A percentile compares a stretch with the other conserved stretches of the same genome.
Evolutionary conservation across 2,797 vertebrate species (phyloP).

Genomic region (Hydrophis major): DNA sequence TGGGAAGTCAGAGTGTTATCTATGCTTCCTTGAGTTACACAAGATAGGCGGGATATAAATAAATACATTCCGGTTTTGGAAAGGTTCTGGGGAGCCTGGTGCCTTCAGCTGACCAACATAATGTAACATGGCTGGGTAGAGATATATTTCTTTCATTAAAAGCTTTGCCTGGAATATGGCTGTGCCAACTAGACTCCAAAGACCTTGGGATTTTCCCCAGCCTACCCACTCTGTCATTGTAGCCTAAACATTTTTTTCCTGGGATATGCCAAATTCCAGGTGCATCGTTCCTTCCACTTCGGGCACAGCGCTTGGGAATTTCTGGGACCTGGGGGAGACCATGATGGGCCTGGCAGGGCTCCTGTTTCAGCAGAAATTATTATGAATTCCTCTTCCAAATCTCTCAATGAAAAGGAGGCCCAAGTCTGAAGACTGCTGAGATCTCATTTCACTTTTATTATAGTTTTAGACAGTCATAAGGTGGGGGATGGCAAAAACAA

Average conservation of each 20-base stretch:
- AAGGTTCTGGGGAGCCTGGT: neutral
- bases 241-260: no score
- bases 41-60: neutral
- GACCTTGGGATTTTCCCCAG: no score
- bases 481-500: no score
- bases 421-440: neutral
- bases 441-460: slow-evolving; percentile 9
- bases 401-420: neutral
- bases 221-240: no score
- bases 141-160: no score
- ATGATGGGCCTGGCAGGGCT: neutral
- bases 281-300: neutral
- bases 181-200: neutral
- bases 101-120: neutral
- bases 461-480: neutral
- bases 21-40: neutral
- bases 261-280: neutral
- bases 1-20: neutral
- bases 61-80: neutral
- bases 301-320: no score
- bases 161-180: neutral
- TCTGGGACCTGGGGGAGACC: neutral
- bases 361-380: no score
- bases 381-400: neutral
- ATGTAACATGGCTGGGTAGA: neutral